Evolutionary conservation across 2,797 vertebrate species (phyloP).

Genomic region (Sebastes minor): DNA sequence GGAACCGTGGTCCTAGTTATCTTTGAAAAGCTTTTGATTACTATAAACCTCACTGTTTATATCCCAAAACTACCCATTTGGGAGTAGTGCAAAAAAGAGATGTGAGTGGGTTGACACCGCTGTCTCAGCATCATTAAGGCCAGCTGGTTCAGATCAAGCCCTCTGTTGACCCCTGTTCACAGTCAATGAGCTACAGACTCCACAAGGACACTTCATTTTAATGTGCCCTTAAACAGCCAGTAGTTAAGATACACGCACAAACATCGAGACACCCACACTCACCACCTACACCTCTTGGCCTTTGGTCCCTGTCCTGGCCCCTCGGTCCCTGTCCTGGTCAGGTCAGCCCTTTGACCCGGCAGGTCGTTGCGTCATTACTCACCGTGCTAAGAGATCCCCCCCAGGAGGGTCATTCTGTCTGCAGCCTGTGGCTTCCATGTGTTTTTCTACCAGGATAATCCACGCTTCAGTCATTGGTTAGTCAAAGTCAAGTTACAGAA

Average conservation of each 20-base stretch:
- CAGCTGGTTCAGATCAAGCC: conserved; percentile 66
- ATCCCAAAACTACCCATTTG: background rate
- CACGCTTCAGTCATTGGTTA: background rate
- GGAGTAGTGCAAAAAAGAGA: conserved; percentile 14
- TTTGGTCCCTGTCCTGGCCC: conserved; percentile 44
- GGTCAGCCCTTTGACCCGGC: conserved; percentile 67
- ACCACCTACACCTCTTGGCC: conserved; percentile 56
- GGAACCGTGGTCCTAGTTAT: background rate
- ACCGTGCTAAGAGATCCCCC: conserved; percentile 54
- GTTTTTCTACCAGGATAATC: background rate
- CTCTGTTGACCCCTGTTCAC: conserved; percentile 68
- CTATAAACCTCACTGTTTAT: background rate
- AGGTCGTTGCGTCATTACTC: conserved; percentile 73
- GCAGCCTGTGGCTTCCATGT: conserved; percentile 24
- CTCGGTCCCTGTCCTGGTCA: conserved; percentile 48
- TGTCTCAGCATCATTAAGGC: conserved; percentile 59
- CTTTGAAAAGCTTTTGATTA: background rate
- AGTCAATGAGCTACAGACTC: conserved; percentile 59
- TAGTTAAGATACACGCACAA: conserved; percentile 46
- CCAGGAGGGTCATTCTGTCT: conserved; percentile 19
- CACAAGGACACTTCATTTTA: conserved; percentile 64
- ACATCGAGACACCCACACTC: conserved; percentile 57
- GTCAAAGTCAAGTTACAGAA: background rate
- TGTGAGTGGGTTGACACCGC: conserved; percentile 22
- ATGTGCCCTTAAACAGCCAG: conserved; percentile 61